Evolutionary conservation across 2,888 invertebrate genomes (phyloP).

Genomic region (Meliscaeva auricollis): DNA sequence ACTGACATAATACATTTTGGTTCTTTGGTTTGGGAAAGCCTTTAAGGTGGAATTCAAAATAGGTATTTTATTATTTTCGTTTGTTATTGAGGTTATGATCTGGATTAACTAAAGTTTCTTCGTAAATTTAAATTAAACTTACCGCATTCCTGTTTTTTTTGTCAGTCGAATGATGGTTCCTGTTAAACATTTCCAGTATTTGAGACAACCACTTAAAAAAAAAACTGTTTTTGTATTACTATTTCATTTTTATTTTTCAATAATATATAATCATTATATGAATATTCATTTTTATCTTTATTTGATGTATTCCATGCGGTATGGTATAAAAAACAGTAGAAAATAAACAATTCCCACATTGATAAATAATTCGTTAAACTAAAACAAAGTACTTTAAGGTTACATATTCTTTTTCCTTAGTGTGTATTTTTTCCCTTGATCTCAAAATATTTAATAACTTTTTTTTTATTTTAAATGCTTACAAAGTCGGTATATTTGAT

Average conservation of each 20-base stretch:
- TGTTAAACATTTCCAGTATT: too few species aligned
- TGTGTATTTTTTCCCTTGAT: conserved; percentile 29
- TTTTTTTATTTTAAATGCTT: conserved; percentile 22
- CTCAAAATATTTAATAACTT: conserved; percentile 30
- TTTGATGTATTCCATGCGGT: conserved; percentile 70
- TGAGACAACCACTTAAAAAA: not conserved
- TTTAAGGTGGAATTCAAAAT: too few species aligned
- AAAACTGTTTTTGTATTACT: conserved; percentile 15
- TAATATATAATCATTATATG: conserved; percentile 68
- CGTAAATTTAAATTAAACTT: too few species aligned
- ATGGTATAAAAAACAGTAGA: conserved; percentile 76
- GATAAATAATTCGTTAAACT: conserved; percentile 60
- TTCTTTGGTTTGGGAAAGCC: too few species aligned
- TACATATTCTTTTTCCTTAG: conserved; percentile 21
- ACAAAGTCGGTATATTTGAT: conserved; percentile 21
- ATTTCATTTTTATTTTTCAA: conserved; percentile 70
- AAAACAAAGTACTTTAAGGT: conserved; percentile 32
- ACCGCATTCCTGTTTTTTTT: too few species aligned
- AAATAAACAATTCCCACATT: conserved; percentile 74
- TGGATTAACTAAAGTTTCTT: too few species aligned
- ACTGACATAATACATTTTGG: too few species aligned
- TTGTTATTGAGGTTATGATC: too few species aligned
- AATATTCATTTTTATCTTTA: conserved; percentile 62
- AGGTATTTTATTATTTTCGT: too few species aligned
- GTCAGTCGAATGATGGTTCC: too few species aligned